phyloP scores from a whole-genome alignment of 2,888 invertebrate genomes.

The Drosophila nr. medialis region DNA sequence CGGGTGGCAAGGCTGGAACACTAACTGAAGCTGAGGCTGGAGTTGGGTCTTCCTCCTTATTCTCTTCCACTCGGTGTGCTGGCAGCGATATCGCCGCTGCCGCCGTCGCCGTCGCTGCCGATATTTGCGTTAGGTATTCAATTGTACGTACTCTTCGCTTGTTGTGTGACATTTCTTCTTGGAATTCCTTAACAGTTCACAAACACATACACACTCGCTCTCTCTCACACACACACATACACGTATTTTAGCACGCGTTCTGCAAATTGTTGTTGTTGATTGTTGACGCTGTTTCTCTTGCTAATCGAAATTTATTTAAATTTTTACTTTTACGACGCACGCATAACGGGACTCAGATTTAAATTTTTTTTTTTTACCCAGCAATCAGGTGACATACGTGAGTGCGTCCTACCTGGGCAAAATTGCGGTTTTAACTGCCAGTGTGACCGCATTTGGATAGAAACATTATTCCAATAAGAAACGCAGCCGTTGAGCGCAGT shows the following conservation, averaged over 20 bases:
- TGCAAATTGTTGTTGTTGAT: constrained; percentile 16
- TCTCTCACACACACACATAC: neutral
- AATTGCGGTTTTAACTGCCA: constrained; percentile 49
- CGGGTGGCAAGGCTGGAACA: constrained; percentile 34
- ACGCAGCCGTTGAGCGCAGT: constrained; percentile 25
- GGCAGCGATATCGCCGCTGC: constrained; percentile 35
- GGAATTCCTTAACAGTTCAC: constrained; percentile 45
- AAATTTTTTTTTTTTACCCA: constrained; percentile 17
- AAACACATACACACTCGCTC: constrained; percentile 19
- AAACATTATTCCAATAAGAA: constrained; percentile 20
- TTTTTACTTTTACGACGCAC: constrained; percentile 63
- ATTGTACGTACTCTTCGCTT: constrained; percentile 68
- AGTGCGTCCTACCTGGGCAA: constrained; percentile 61
- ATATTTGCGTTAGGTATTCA: constrained; percentile 66
- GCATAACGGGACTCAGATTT: constrained; percentile 45
- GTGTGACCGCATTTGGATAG: constrained; percentile 33
- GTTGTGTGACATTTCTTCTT: constrained; percentile 74
- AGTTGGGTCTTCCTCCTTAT: constrained; percentile 16
- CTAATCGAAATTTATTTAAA: constrained; percentile 70
- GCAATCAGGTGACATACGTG: constrained; percentile 58
- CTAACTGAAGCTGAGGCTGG: constrained; percentile 15
- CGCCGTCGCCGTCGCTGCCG: constrained; percentile 27
- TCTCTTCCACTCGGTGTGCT: constrained; percentile 10
- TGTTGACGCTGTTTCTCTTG: constrained; percentile 34
- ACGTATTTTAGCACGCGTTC: constrained; percentile 31